Evolutionary conservation across 1,140 invertebrate species (phyloP).

Genomic region (Drosophila santomea): DNA sequence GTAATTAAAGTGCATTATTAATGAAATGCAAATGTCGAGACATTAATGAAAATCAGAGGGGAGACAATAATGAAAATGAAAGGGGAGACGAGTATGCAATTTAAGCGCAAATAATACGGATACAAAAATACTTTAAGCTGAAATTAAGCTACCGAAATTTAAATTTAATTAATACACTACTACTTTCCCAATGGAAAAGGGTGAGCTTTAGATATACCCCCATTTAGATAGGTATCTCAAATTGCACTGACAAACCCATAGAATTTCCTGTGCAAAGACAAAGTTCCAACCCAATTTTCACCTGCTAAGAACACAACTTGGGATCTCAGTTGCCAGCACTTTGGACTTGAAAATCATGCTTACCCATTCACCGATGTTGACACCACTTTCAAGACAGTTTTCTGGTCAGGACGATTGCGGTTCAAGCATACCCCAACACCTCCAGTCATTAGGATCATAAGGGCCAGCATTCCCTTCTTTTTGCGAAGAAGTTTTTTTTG

Average conservation of each 20-base stretch:
- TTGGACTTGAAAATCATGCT: not conserved
- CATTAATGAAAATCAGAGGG: constrained; percentile 42
- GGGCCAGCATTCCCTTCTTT: constrained; percentile 1
- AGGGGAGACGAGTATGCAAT: not conserved
- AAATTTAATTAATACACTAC: not conserved
- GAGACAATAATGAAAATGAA: constrained; percentile 32
- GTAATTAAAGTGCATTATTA: constrained; percentile 67
- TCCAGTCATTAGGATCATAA: constrained; percentile 10
- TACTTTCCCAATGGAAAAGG: too few species aligned
- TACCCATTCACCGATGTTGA: constrained; percentile 20
- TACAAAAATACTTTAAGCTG: not conserved
- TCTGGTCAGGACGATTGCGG: constrained; percentile 1
- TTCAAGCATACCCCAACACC: not conserved
- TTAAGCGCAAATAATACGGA: not conserved
- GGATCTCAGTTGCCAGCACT: not conserved
- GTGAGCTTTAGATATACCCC: not conserved
- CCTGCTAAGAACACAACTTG: not conserved
- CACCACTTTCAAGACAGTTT: not conserved
- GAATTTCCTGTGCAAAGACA: not conserved
- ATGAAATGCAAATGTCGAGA: constrained; percentile 60
- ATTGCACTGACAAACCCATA: constrained; percentile 5
- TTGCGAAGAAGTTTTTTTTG: not conserved
- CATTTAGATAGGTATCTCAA: not conserved
- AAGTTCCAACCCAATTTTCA: constrained; percentile 6
- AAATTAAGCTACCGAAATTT: not conserved